These are phyloP conservation scores for Varanus salvator DNA, from an alignment of 2,113 vertebrate species.

Conservation along the genomic window DNA sequence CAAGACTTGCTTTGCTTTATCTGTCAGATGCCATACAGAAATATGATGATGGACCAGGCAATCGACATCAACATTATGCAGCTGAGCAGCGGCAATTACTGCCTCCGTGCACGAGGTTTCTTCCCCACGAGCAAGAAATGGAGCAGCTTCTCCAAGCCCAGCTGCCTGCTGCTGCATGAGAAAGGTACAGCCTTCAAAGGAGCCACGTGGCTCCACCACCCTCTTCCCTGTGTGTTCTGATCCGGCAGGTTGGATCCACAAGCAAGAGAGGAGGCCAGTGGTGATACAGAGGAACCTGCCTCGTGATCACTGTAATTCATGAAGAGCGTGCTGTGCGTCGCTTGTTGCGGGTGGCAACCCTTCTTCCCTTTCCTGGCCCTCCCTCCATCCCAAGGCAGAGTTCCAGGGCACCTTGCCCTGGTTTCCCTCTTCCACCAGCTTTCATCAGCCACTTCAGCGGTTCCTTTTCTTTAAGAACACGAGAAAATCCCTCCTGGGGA, in stretches of 20 bases:
- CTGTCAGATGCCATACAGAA: constrained; percentile 28
- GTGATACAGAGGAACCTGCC: background rate
- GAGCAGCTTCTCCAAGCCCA: constrained; percentile 58
- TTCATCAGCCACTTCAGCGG: background rate
- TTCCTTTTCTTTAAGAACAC: background rate
- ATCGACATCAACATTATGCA: constrained; percentile 37
- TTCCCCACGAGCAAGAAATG: constrained; percentile 1
- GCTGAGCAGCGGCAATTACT: constrained; percentile 52
- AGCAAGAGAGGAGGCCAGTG: background rate
- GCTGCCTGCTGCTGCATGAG: constrained; percentile 47
- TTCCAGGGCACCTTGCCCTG: too few species aligned
- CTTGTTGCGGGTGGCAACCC: background rate
- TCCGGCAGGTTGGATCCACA: background rate
- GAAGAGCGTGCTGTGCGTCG: background rate
- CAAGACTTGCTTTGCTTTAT: constrained; percentile 26
- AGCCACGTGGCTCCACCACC: background rate
- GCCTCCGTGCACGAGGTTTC: constrained; percentile 61
- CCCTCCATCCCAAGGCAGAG: background rate
- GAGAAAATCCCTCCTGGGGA: too few species aligned
- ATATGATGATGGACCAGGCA: constrained; percentile 19
- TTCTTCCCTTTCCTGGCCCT: background rate
- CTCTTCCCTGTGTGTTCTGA: background rate
- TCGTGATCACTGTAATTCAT: background rate
- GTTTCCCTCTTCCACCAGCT: background rate
- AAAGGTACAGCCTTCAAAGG: constrained; percentile 41